phyloP scores from a whole-genome alignment of 1,140 invertebrate genomes.

The Polyergus mexicanus region DNA sequence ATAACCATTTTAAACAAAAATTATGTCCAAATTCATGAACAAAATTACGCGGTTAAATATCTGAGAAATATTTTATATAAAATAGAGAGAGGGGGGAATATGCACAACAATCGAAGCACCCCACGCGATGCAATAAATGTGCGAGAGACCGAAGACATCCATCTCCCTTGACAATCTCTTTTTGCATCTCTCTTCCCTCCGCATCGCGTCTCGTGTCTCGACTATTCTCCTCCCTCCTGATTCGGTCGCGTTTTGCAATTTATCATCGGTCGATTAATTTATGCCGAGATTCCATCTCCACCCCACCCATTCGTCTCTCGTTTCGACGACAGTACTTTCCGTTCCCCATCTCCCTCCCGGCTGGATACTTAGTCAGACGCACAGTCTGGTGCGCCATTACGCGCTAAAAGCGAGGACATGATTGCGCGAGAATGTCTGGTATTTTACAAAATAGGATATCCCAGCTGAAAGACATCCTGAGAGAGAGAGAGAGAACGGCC shows the following conservation, averaged over 20 bases:
- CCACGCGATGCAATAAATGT: constrained; percentile 46
- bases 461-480: constrained; percentile 31
- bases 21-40: constrained; percentile 12
- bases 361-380: constrained; percentile 51
- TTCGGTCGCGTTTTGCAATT: constrained; percentile 73
- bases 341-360: constrained; percentile 19
- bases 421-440: constrained; percentile 55
- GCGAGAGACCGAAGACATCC: constrained; percentile 70
- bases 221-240: constrained; percentile 41
- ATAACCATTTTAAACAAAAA: background rate
- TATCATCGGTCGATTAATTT: constrained; percentile 81
- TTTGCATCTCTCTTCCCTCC: constrained; percentile 65
- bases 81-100: constrained; percentile 10
- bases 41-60: constrained; percentile 36
- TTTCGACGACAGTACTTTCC: constrained; percentile 55
- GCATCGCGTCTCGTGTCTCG: constrained; percentile 33
- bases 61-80: background rate
- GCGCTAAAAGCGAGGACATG: constrained; percentile 67
- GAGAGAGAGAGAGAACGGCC: constrained; percentile 3
- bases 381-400: constrained; percentile 56
- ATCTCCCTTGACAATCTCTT: constrained; percentile 80
- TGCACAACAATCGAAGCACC: constrained; percentile 36
- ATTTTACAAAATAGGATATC: constrained; percentile 66
- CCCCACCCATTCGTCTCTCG: constrained; percentile 21
- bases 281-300: constrained; percentile 71